phyloP scores from a whole-genome alignment of 1,140 invertebrate genomes.

The Procambarus clarkii region DNA sequence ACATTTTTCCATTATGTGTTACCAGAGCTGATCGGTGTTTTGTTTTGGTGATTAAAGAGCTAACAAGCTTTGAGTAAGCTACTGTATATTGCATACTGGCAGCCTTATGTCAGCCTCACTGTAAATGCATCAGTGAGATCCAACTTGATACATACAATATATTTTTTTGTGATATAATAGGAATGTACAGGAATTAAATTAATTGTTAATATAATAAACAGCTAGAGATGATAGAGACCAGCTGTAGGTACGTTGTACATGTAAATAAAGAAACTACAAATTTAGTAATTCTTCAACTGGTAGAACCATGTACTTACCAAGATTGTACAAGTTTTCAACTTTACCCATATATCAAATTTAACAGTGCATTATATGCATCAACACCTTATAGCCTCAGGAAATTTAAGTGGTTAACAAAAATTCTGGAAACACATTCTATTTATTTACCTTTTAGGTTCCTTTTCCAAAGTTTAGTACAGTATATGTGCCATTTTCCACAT shows the following conservation, averaged over 20 bases:
- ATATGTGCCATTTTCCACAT: neutral
- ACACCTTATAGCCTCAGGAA: neutral
- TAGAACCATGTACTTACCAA: neutral
- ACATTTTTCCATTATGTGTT: too few relatives aligned
- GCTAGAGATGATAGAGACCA: neutral
- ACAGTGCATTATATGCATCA: neutral
- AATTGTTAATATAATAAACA: neutral
- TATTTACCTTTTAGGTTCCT: neutral
- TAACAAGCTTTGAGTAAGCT: too few relatives aligned
- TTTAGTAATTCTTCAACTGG: neutral
- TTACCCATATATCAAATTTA: neutral
- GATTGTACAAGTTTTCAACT: neutral
- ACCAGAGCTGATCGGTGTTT: too few relatives aligned
- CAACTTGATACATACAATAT: neutral
- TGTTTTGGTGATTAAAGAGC: too few relatives aligned
- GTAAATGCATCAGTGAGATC: neutral
- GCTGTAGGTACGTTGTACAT: neutral
- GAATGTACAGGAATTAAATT: neutral
- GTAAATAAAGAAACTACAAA: neutral
- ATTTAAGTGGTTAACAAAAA: neutral
- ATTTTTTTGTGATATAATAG: neutral
- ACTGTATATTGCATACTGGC: too few relatives aligned
- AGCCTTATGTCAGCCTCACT: neutral
- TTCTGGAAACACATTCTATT: conserved; percentile 7
- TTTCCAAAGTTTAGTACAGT: neutral